Conservation (phyloP, 1,140 invertebrate species). For the Drosophila pruinosa region DNA sequence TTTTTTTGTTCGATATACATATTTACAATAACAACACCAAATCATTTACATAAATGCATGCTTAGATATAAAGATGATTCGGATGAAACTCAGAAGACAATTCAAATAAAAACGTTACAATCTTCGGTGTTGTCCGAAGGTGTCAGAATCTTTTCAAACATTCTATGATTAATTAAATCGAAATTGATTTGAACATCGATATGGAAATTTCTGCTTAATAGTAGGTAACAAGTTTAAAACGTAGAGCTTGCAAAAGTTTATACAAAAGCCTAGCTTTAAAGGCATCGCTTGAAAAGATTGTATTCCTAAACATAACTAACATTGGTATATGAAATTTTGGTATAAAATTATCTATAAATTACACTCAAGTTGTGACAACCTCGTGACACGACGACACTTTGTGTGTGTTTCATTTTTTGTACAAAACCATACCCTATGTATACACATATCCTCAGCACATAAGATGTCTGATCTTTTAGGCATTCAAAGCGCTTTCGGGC, state of each 20-base stretch:
- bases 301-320: constrained; percentile 29
- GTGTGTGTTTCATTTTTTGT: constrained; percentile 2
- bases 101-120: constrained; percentile 8
- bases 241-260: background rate
- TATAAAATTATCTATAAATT: constrained; percentile 31
- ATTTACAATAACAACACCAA: constrained; percentile 39
- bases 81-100: background rate
- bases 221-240: background rate
- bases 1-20: constrained; percentile 25
- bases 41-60: background rate
- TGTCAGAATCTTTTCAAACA: background rate
- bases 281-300: constrained; percentile 5
- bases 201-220: background rate
- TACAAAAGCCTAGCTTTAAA: background rate
- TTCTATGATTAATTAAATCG: background rate
- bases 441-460: background rate
- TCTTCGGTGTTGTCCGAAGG: background rate
- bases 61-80: background rate
- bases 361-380: constrained; percentile 15
- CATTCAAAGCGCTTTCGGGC: background rate
- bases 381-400: constrained; percentile 10
- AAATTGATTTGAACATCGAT: background rate
- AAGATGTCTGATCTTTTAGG: background rate
- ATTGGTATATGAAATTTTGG: constrained; percentile 35
- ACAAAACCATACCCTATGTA: constrained; percentile 6